Percentiles rank a stretch among this genome's conserved stretches.
phyloP scores from a whole-genome alignment of 2,113 vertebrate genomes.

The Malurus alboscapulatus region DNA sequence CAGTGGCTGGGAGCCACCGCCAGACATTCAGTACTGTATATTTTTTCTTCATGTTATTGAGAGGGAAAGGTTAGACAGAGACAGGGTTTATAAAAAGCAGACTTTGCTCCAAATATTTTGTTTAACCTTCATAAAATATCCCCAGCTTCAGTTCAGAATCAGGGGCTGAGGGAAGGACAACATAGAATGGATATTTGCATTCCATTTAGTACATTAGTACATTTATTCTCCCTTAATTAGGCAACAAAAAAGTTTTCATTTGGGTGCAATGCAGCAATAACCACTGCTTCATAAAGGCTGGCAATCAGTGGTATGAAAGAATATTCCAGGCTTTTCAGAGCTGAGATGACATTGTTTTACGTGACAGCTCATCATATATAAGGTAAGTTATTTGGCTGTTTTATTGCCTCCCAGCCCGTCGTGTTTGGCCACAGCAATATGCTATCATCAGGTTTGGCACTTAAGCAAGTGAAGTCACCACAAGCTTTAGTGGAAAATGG shows the following conservation, averaged over 20 bases:
- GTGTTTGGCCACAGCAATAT: background rate
- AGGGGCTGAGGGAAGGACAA: background rate
- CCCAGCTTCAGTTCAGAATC: background rate
- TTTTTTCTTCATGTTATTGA: constrained; percentile 46
- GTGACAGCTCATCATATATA: background rate
- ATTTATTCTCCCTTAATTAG: background rate
- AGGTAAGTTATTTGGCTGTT: background rate
- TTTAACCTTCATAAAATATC: constrained; percentile 45
- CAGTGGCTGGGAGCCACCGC: constrained; percentile 9
- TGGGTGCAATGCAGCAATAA: background rate
- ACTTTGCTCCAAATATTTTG: constrained; percentile 47
- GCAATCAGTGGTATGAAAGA: background rate
- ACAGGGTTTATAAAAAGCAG: constrained; percentile 48
- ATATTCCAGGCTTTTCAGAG: background rate
- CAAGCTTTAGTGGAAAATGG: background rate
- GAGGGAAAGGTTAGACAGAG: constrained; percentile 24
- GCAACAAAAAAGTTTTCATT: background rate
- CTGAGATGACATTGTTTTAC: background rate
- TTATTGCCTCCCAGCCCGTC: background rate
- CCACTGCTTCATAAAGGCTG: background rate
- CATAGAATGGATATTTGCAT: background rate
- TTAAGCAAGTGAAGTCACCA: background rate
- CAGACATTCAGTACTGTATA: constrained; percentile 33
- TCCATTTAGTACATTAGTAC: background rate
- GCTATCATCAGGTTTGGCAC: background rate